Percentiles rank a stretch among this genome's conserved stretches.
phyloP scores from a whole-genome alignment of 2,113 vertebrate genomes.

The Nymphicus hollandicus region DNA sequence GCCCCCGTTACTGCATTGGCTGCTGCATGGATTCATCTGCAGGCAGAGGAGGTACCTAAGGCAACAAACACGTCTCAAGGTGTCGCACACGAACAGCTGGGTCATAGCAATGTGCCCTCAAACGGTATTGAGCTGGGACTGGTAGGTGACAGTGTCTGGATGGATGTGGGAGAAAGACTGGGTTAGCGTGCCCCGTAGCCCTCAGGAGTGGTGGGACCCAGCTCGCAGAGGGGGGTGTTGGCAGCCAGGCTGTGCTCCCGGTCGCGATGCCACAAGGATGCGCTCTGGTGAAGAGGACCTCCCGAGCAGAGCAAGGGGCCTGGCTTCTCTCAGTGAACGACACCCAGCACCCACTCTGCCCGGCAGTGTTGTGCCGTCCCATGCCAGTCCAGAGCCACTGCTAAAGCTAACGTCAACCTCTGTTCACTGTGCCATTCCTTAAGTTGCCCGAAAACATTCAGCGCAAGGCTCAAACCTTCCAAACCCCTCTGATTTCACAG shows the following conservation, averaged over 20 bases:
- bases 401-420: neutral
- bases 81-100: neutral
- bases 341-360: no score
- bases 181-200: rapidly evolving
- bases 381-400: neutral
- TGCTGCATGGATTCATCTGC: neutral
- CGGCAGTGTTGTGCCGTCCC: rapidly evolving
- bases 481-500: no score
- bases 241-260: rapidly evolving
- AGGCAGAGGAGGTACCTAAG: neutral
- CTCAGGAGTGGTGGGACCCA: rapidly evolving
- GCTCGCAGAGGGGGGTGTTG: rapidly evolving
- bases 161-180: neutral
- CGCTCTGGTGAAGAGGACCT: rapidly evolving
- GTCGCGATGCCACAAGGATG: rapidly evolving
- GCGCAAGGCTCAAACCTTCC: neutral
- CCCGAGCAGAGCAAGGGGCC: rapidly evolving
- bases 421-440: rapidly evolving
- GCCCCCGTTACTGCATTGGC: neutral
- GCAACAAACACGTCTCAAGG: neutral
- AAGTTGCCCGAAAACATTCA: neutral
- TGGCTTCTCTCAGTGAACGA: neutral
- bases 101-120: neutral
- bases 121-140: neutral
- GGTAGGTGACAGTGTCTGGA: neutral